phyloP scores from a whole-genome alignment of 2,113 vertebrate genomes.

The mouse (Mus musculus) region DNA sequence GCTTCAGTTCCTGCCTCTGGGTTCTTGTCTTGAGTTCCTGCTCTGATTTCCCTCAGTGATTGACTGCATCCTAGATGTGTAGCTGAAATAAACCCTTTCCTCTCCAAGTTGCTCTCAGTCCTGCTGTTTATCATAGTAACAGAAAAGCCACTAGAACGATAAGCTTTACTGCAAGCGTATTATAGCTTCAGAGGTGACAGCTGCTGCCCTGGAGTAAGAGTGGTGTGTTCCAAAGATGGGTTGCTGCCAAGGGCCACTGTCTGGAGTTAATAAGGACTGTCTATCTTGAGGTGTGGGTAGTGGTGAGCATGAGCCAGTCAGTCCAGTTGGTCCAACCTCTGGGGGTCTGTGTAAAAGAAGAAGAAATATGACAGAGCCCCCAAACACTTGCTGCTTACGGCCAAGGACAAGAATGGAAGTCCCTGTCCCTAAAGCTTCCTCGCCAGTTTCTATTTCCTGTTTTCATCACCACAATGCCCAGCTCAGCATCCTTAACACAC shows the following conservation, averaged over 20 bases:
- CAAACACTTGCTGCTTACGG: neutral
- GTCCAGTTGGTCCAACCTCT: neutral
- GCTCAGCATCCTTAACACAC: neutral
- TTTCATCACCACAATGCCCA: neutral
- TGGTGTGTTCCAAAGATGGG: neutral
- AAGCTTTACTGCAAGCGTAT: too few species aligned
- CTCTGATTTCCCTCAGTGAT: neutral
- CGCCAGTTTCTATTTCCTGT: neutral
- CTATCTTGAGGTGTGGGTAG: neutral
- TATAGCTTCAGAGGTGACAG: neutral
- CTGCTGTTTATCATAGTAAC: neutral
- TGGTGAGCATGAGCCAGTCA: neutral
- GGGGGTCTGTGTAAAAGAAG: neutral
- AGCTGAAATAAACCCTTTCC: neutral
- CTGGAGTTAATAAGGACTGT: neutral
- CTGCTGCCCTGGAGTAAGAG: rapidly evolving
- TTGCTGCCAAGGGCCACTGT: neutral
- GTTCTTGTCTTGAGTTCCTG: neutral
- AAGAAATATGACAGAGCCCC: neutral
- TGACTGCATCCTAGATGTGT: neutral
- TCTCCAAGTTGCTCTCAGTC: neutral
- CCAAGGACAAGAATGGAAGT: neutral
- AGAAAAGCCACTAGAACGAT: too few species aligned
- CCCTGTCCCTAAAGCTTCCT: neutral
- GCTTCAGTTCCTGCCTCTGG: neutral